phyloP scores from a whole-genome alignment of 2,113 vertebrate species.

The Scortum barcoo region DNA sequence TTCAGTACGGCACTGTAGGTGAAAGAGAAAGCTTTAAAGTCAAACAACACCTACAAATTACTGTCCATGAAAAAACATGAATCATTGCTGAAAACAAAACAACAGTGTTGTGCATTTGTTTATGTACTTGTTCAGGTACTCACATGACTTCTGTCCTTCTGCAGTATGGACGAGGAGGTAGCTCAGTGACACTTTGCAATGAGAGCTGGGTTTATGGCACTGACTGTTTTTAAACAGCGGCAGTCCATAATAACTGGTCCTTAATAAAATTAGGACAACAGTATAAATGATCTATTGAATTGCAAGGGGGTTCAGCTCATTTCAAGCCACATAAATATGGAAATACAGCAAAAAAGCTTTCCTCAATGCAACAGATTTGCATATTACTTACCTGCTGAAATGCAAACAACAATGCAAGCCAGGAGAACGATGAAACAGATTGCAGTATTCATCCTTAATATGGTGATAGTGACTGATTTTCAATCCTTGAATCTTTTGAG shows the following conservation, averaged over 20 bases:
- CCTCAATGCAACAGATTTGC: neutral
- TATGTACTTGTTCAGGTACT: neutral
- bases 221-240: fast-evolving
- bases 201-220: fast-evolving
- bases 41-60: neutral
- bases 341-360: neutral
- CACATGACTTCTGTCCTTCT: neutral
- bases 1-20: conserved; percentile 36
- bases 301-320: neutral
- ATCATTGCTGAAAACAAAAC: too few relatives aligned
- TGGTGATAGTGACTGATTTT: neutral
- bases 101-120: too few relatives aligned
- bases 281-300: neutral
- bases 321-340: neutral
- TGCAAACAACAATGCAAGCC: neutral
- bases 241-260: conserved; percentile 39
- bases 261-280: neutral
- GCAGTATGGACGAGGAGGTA: conserved; percentile 26
- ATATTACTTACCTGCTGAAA: conserved; percentile 14
- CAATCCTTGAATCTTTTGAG: neutral
- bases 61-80: neutral
- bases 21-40: neutral
- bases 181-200: fast-evolving
- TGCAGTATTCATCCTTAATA: conserved; percentile 28
- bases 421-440: conserved; percentile 36